phyloP scores from a whole-genome alignment of 1,140 invertebrate species.

The Telenomus remus region DNA sequence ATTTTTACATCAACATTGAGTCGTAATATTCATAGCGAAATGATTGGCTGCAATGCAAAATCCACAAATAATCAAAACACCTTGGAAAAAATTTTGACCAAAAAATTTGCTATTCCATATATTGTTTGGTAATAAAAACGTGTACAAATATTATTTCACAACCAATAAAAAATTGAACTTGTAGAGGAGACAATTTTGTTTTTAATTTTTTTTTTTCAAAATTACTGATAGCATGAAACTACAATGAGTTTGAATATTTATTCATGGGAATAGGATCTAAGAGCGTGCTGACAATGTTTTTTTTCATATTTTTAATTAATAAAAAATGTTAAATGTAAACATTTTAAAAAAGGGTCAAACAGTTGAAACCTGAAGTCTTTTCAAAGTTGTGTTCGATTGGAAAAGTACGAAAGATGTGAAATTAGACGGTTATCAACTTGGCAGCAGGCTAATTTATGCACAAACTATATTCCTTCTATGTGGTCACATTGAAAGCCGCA shows the following conservation, averaged over 20 bases:
- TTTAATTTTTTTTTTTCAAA: no score
- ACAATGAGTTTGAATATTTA: slow-evolving; percentile 53
- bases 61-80: no score
- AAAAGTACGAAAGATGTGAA: neutral
- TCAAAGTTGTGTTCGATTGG: neutral
- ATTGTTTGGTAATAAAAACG: no score
- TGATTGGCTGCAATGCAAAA: slow-evolving; percentile 11
- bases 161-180: no score
- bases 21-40: slow-evolving; percentile 1
- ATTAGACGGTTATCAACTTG: slow-evolving; percentile 25
- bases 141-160: no score
- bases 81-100: no score
- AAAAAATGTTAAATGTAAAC: no score
- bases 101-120: no score
- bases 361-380: no score
- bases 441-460: slow-evolving; percentile 42
- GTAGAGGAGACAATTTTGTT: no score
- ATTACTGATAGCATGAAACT: slow-evolving; percentile 38
- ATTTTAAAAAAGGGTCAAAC: no score
- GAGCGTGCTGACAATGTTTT: slow-evolving; percentile 48
- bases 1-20: neutral
- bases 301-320: slow-evolving; percentile 1
- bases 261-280: slow-evolving; percentile 37
- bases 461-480: slow-evolving; percentile 57
- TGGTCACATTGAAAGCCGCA: slow-evolving; percentile 63